Conservation (phyloP, 2,113 vertebrate genomes). For the Poeciliopsis retropinna region DNA sequence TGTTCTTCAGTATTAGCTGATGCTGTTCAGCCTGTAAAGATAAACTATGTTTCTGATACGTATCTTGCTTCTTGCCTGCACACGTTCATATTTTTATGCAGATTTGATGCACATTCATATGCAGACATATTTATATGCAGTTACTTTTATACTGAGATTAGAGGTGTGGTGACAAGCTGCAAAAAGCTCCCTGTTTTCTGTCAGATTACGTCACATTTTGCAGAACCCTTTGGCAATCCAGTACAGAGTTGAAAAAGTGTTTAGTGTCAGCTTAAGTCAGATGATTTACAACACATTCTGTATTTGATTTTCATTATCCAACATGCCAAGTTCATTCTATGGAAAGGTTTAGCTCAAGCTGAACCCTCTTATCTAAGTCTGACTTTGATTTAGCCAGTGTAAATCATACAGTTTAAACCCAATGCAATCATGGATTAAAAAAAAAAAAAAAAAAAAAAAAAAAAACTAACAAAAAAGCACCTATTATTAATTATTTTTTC, state of each 20-base stretch:
- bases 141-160: neutral
- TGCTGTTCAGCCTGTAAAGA: neutral
- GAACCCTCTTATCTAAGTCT: neutral
- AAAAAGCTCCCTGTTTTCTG: neutral
- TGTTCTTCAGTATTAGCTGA: neutral
- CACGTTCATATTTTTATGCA: neutral
- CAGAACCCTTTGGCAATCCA: no score
- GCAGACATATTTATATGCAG: neutral
- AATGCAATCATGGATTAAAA: no score
- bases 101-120: neutral
- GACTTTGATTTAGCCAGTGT: neutral
- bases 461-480: no score
- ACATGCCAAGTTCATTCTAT: neutral
- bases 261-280: neutral
- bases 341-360: neutral
- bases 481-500: no score
- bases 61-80: neutral
- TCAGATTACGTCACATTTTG: neutral
- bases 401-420: neutral
- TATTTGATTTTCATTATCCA: neutral
- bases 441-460: no score
- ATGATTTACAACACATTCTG: neutral
- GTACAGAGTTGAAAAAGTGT: neutral
- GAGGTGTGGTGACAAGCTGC: neutral
- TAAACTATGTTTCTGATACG: neutral